Base-by-base conservation (phyloP, 2,888 invertebrate genomes). In the Hypercompe scribonia region DNA sequence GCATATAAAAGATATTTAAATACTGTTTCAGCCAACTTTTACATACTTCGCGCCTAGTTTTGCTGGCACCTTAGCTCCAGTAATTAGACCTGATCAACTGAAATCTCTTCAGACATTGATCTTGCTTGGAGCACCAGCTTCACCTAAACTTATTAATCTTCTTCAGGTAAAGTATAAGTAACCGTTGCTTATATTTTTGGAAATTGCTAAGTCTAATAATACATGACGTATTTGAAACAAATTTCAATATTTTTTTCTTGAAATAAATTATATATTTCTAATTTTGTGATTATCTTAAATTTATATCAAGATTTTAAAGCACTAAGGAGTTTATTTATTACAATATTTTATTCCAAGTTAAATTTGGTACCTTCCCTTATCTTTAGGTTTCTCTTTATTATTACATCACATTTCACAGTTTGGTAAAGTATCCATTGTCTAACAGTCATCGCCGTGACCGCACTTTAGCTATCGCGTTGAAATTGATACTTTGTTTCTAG, bases 11-110 rank as follows among this genome's bases (percentile, higher is more conserved):
- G n/a, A 54, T 3, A 46, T 46, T 50, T n/a, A 0, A n/a, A 54
- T 54, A 54, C 63, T 72, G 34, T 85, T 83, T 1, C 70, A 92
- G 92, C 90, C 91, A 13, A 86, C 90, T 0, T 92, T 86, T 87
- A 75, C 85, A 2, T 86, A 90, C 70, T 72, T 90, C 0, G 78
- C 86, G 0, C 91, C 92, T 46, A 81, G 85, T 0, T 86, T 89
- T 18, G 86, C 86, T 0, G 81, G 79, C 4, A 67, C 73, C 1
- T 50, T 92, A 5, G 74, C 87, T 11, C 70, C 79, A 0, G 34
- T 77, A 0, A 78, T 87, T 7, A 80, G 82, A 7, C 18, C 82
- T 0, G 85, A 86, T 0, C 89, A 90, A 58, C 58, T 90, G 31
- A 79, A 79, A 3, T 91, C 90, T 0, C 34, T 92, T 11, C 73